Evolutionary conservation across 2,797 vertebrate genomes (phyloP), one percentile per base, ranked within the genome.

Genomic region (Discoglossus pictus): DNA sequence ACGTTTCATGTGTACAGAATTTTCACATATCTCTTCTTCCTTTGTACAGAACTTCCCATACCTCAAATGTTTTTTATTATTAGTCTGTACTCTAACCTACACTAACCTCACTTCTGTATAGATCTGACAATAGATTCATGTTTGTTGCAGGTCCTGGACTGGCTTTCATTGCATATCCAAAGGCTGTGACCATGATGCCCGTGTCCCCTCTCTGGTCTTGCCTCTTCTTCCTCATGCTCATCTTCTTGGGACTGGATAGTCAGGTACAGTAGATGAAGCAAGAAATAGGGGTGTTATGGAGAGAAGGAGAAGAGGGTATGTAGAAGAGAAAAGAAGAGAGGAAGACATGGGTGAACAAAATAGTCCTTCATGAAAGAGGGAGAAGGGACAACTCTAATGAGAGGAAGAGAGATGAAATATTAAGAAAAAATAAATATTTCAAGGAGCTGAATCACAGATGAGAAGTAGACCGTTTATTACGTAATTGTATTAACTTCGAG

Each of bases 181-280:
- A 79, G 47, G 95, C 91, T 5, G 82, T 99, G 63, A 92, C 93
- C 0, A 70, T 94, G 85, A 87, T 99, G 79, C 96, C 97, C 0
- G 76, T 73, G 7, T 83, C 94, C 3, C 89, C 86, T 27, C 89
- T 98, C 73, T 99, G 95, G 96, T 85, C 93, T 9, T 88, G 96
- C 52, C 88, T 98, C 10, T 97, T 98, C 86, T 99, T 98, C 83
- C 69, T 97, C 72, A 96, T 95, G 94, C 40, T 98, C 48, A 72
- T 99, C 64, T 90, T 98, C 76, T 75, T 98, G 35, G 93, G 91
- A 38, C 84, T 98, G 44, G 92, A 98, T 79, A 92, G 84, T 67
- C 96, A 99, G 92, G 96, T 98, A 83, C 0, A 17, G 0, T n/a
- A 40, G 6, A n/a, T 2, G 24, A 16, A 23, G 43, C 25, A 8